Conservation (phyloP, 2,113 vertebrate genomes). For the Halichoerus grypus region DNA sequence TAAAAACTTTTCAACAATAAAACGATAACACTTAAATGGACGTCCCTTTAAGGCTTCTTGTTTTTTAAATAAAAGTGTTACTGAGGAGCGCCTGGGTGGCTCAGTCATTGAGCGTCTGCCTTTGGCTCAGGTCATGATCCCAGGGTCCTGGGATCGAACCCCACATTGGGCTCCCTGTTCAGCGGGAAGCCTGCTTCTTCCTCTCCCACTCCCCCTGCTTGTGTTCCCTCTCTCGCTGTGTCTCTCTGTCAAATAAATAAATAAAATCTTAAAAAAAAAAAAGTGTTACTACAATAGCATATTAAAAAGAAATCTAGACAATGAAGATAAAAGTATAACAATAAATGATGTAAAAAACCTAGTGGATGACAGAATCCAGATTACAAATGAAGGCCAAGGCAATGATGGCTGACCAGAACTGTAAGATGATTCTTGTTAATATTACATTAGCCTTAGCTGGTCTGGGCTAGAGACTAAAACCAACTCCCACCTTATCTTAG, state of each 20-base stretch:
- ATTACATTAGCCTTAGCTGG: neutral
- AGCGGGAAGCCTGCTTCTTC: too few relatives aligned
- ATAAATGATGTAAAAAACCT: neutral
- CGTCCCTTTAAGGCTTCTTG: neutral
- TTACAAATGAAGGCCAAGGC: neutral
- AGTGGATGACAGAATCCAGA: neutral
- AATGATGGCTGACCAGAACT: neutral
- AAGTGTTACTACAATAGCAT: neutral
- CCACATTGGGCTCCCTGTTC: neutral
- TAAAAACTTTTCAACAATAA: neutral
- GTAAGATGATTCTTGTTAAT: neutral
- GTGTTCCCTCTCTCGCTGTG: too few relatives aligned
- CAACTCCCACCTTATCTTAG: neutral
- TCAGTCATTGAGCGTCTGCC: neutral
- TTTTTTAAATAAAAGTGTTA: neutral
- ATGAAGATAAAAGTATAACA: neutral
- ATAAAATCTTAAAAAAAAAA: neutral
- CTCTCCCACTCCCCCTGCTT: too few relatives aligned
- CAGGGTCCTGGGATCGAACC: neutral
- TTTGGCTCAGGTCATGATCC: neutral
- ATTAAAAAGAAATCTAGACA: neutral
- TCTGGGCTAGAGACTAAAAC: neutral
- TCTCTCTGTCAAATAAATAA: too few relatives aligned
- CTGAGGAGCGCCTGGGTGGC: neutral
- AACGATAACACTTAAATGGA: neutral